phyloP scores from a whole-genome alignment of 2,888 invertebrate genomes.

The Morinoia aosen region DNA sequence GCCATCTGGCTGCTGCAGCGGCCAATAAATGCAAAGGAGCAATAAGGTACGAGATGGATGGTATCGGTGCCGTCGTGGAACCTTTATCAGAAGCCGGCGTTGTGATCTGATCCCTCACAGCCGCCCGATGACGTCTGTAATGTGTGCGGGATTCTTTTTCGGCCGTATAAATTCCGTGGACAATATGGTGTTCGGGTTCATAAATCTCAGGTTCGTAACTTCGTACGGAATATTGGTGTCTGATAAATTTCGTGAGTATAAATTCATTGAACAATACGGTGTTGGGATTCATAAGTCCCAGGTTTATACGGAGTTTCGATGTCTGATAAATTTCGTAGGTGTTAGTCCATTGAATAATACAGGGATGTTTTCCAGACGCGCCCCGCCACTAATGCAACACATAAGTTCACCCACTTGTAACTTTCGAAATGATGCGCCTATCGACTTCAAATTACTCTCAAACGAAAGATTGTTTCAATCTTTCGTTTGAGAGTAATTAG shows the following conservation, averaged over 20 bases:
- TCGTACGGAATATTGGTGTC: background rate
- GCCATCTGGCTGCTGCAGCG: background rate
- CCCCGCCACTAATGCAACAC: too few species aligned
- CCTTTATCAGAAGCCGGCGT: background rate
- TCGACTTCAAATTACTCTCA: too few species aligned
- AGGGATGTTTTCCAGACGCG: too few species aligned
- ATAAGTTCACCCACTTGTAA: too few species aligned
- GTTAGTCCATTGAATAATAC: too few species aligned
- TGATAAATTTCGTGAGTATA: too few species aligned
- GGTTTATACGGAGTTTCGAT: background rate
- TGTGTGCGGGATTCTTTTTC: background rate
- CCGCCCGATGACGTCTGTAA: background rate
- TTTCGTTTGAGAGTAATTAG: too few species aligned
- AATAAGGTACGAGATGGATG: slow-evolving; percentile 12
- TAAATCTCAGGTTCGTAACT: background rate
- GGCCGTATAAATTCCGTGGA: background rate
- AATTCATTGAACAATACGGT: background rate
- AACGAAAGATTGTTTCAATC: too few species aligned
- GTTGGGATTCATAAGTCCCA: background rate
- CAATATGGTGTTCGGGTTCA: background rate
- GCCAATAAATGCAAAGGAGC: slow-evolving; percentile 45
- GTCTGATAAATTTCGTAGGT: too few species aligned
- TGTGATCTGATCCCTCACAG: background rate
- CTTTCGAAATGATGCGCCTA: too few species aligned
- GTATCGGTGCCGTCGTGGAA: background rate